These are phyloP conservation scores for Euura saliciscinereae DNA, from an alignment of 1,140 invertebrate genomes.

Conservation along the genomic window DNA sequence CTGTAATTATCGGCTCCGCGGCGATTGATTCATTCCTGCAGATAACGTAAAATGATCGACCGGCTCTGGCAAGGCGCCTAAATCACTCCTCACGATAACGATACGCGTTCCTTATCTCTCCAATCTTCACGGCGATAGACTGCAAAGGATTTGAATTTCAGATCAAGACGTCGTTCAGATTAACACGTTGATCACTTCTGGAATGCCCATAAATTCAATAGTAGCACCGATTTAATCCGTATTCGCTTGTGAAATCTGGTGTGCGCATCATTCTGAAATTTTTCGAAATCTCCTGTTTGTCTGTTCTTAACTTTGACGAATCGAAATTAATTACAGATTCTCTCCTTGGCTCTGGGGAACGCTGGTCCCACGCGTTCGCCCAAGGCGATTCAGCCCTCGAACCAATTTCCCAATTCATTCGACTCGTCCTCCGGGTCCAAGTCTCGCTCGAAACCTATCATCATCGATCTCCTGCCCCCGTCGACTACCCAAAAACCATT, in stretches of 20 bases:
- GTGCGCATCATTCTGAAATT: too few species aligned
- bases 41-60: neutral
- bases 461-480: constrained; percentile 39
- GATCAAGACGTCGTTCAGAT: neutral
- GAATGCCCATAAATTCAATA: neutral
- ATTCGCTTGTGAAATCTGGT: too few species aligned
- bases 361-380: constrained; percentile 47
- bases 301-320: neutral
- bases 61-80: neutral
- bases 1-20: neutral
- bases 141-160: neutral
- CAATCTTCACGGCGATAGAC: too few species aligned
- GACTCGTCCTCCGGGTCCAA: neutral
- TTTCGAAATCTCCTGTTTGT: neutral
- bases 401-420: constrained; percentile 38
- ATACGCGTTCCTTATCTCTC: too few species aligned
- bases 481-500: neutral
- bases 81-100: neutral
- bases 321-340: constrained; percentile 40
- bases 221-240: neutral
- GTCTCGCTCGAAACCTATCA: constrained; percentile 34
- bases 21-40: neutral
- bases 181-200: neutral
- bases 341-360: constrained; percentile 46
- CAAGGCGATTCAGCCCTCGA: constrained; percentile 46